Evolutionary conservation across 2,797 vertebrate species (phyloP).

Genomic region (Sebastes diploproa): DNA sequence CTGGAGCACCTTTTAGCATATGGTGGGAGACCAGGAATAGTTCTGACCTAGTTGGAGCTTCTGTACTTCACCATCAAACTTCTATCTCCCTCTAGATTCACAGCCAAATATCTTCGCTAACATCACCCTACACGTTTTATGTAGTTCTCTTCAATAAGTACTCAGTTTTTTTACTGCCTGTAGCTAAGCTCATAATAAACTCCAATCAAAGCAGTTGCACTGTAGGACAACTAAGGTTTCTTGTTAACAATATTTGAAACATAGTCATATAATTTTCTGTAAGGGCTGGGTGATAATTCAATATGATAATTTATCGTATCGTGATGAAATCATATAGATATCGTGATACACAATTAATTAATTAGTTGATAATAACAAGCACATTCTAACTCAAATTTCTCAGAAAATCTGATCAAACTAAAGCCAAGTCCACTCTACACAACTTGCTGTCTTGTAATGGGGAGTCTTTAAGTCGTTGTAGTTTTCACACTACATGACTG

Average conservation of each 20-base stretch:
- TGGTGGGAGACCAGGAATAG: conserved; percentile 79
- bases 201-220: conserved; percentile 4
- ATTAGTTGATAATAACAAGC: too few species aligned
- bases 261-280: background rate
- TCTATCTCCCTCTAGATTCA: conserved; percentile 58
- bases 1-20: conserved; percentile 73
- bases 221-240: background rate
- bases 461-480: too few species aligned
- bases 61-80: conserved; percentile 70
- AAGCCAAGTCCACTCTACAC: too few species aligned
- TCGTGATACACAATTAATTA: too few species aligned
- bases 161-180: conserved; percentile 39
- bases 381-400: too few species aligned
- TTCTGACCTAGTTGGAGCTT: conserved; percentile 83
- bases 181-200: background rate
- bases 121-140: conserved; percentile 54
- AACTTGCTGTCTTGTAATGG: fast-evolving
- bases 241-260: background rate
- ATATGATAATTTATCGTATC: too few species aligned
- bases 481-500: too few species aligned
- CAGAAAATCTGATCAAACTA: too few species aligned
- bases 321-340: too few species aligned
- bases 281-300: too few species aligned
- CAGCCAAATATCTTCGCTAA: conserved; percentile 44
- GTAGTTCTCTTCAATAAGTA: conserved; percentile 34